phyloP scores from a whole-genome alignment of 2,888 invertebrate genomes.

The Erebia epiphron region DNA sequence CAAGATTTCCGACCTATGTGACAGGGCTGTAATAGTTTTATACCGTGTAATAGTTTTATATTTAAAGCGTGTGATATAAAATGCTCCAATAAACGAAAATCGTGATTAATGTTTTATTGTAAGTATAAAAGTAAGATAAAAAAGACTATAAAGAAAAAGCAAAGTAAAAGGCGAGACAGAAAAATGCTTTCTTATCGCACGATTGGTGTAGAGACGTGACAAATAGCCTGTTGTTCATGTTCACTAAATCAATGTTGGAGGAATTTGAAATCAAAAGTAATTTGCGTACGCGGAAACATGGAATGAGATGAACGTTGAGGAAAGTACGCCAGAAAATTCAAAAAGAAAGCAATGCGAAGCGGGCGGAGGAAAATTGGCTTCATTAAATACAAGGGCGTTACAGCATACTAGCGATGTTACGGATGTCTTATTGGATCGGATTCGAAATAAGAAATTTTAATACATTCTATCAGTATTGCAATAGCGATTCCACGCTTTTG shows the following conservation, averaged over 20 bases:
- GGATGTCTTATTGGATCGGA: slow-evolving; percentile 33
- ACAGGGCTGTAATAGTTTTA: too few species aligned
- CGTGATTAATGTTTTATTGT: too few species aligned
- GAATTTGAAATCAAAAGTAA: slow-evolving; percentile 79
- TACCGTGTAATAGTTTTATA: too few species aligned
- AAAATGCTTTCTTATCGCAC: slow-evolving; percentile 25
- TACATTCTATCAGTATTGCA: not conserved
- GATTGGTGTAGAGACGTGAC: slow-evolving; percentile 29
- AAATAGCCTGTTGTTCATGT: slow-evolving; percentile 55
- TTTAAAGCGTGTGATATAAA: too few species aligned
- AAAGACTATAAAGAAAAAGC: slow-evolving; percentile 6
- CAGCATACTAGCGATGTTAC: slow-evolving; percentile 52
- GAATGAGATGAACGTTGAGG: slow-evolving; percentile 77
- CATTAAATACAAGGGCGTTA: slow-evolving; percentile 72
- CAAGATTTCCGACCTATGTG: too few species aligned
- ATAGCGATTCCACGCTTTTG: not conserved
- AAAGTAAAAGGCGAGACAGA: slow-evolving; percentile 4
- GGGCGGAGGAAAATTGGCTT: slow-evolving; percentile 77
- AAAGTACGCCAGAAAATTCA: slow-evolving; percentile 79
- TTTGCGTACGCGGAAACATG: slow-evolving; percentile 72
- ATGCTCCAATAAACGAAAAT: too few species aligned
- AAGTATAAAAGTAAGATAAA: not conserved
- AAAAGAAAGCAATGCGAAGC: slow-evolving; percentile 75
- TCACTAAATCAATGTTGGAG: slow-evolving; percentile 72
- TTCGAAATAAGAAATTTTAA: slow-evolving; percentile 3